Evolutionary conservation across 2,888 invertebrate species (phyloP).

Genomic region (Alviniconcha strummeri): DNA sequence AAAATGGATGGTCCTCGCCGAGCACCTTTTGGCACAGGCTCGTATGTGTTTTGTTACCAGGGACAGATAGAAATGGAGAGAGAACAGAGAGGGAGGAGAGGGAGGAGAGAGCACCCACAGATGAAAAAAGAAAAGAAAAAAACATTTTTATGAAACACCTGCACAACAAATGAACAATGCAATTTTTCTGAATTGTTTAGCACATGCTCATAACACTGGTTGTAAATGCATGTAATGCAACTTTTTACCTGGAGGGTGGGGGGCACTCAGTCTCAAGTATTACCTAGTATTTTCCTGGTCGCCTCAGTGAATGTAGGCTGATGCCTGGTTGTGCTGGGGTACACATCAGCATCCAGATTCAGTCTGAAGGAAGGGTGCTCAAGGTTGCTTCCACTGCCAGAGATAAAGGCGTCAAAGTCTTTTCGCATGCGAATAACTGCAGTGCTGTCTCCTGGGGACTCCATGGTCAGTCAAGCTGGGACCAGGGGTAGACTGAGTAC

Average conservation of each 20-base stretch:
- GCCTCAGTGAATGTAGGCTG: too few relatives aligned
- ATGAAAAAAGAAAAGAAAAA: neutral
- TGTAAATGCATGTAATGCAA: too few relatives aligned
- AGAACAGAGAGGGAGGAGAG: too few relatives aligned
- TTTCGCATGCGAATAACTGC: slow-evolving; percentile 60
- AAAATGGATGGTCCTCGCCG: too few relatives aligned
- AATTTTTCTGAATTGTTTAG: too few relatives aligned
- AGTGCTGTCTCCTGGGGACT: slow-evolving; percentile 53
- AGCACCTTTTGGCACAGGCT: too few relatives aligned
- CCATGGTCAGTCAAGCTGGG: slow-evolving; percentile 39
- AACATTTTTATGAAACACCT: neutral
- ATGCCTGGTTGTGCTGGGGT: too few relatives aligned
- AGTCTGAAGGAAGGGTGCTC: slow-evolving; percentile 34
- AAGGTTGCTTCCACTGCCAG: slow-evolving; percentile 41
- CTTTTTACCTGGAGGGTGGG: too few relatives aligned
- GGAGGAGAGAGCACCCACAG: neutral
- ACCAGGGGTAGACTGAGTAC: too few relatives aligned
- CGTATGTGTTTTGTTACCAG: neutral
- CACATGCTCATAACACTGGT: too few relatives aligned
- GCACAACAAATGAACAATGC: neutral
- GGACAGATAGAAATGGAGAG: neutral
- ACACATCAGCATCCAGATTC: slow-evolving; percentile 12
- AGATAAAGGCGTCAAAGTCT: slow-evolving; percentile 59
- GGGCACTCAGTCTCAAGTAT: too few relatives aligned
- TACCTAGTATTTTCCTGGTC: too few relatives aligned